Percentiles rank a stretch among this genome's conserved stretches.
These are phyloP conservation scores for Melipona quadrifasciata DNA, from an alignment of 1,140 invertebrate genomes.

Conservation along the genomic window DNA sequence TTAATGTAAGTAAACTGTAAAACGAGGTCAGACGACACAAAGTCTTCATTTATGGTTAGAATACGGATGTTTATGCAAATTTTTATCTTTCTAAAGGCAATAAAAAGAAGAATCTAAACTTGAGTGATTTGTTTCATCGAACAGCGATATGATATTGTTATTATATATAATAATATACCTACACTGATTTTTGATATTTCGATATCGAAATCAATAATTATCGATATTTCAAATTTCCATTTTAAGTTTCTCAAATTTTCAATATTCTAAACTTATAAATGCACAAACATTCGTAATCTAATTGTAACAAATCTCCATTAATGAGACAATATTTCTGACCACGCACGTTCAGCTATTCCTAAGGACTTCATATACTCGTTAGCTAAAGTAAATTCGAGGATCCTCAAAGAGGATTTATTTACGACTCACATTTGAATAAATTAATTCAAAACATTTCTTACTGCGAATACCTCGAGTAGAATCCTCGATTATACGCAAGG, in stretches of 20 bases:
- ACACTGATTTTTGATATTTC: no score
- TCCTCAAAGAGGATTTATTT: background rate
- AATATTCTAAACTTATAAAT: no score
- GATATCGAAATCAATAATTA: no score
- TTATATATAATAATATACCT: no score
- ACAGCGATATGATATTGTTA: no score
- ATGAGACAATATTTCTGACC: background rate
- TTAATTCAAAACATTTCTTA: background rate
- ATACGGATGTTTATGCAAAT: background rate
- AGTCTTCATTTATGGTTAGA: no score
- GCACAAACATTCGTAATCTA: no score
- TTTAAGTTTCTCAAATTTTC: no score
- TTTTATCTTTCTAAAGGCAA: background rate
- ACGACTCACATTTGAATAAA: background rate
- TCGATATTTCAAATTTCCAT: no score
- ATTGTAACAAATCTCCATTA: background rate
- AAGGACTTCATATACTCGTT: background rate
- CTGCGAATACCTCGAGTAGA: no score
- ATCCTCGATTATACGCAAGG: background rate
- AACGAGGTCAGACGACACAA: background rate
- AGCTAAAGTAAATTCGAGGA: conserved; percentile 9
- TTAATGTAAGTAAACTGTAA: conserved; percentile 25
- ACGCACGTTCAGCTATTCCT: background rate
- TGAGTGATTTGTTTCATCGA: background rate
- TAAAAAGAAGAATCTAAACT: background rate